These are phyloP conservation scores for Macrochelys suwanniensis DNA, from an alignment of 2,797 vertebrate genomes.

Conservation along the genomic window DNA sequence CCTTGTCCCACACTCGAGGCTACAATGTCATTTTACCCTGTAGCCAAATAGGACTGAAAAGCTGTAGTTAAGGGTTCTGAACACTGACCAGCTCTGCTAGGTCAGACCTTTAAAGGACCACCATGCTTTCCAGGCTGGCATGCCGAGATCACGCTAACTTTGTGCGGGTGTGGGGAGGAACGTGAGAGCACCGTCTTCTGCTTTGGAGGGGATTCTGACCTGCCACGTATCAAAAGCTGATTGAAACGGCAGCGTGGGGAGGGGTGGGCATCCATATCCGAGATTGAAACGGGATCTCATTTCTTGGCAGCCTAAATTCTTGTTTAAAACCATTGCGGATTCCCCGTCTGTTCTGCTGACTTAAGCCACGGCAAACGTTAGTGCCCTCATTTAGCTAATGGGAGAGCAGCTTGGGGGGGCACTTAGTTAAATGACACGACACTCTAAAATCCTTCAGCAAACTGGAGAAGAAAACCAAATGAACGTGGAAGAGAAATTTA, in stretches of 20 bases:
- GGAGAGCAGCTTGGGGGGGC: neutral
- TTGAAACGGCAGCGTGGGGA: conserved; percentile 5
- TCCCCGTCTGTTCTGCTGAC: neutral
- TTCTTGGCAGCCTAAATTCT: neutral
- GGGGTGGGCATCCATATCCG: conserved; percentile 12
- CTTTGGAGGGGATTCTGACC: too few relatives aligned
- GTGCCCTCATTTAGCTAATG: too few relatives aligned
- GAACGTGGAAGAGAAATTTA: neutral
- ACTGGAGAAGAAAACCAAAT: neutral
- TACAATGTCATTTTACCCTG: neutral
- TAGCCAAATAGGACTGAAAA: neutral
- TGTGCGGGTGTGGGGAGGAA: neutral
- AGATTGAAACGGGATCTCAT: conserved; percentile 8
- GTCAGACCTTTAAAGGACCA: neutral
- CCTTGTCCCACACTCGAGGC: neutral
- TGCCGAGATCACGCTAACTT: neutral
- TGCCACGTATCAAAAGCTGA: neutral
- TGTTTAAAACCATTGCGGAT: neutral
- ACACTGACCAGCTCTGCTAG: neutral
- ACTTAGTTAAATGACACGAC: neutral
- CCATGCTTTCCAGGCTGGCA: neutral
- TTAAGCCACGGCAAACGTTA: neutral
- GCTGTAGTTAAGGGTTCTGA: neutral
- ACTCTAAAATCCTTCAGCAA: neutral
- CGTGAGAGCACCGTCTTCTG: neutral